Base-by-base conservation (phyloP, 2,888 invertebrate species). In the Cenopis cana region DNA sequence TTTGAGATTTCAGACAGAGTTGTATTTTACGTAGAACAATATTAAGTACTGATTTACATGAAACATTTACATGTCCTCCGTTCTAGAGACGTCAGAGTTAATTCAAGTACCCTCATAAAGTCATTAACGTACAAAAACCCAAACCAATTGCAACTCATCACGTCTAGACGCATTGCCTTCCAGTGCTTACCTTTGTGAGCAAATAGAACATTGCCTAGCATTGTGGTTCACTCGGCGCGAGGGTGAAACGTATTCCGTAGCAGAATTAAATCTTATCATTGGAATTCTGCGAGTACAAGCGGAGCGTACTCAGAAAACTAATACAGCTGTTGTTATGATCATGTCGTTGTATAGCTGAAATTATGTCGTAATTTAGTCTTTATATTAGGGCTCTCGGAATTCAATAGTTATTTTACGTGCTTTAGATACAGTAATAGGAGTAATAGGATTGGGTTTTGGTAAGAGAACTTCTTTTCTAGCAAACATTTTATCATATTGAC, bases 141-240 rank as follows among this genome's bases (percentile, higher is more conserved):
- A 46, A 49, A 50, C 50, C 33, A 67, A 24, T 67, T n/a, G 6
- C 17, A 10, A 50, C 5, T 11, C 29, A 41, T 12, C 41, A 33
- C 33, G 33, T 33, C 6, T 33, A 41, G 41, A 14, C 41, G 41
- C 14, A 41, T 41, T 41, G 14, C 3, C 41, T 14, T 85, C 82
- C 79, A 77, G 79, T 83, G 77, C 81, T n/a, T n/a, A n/a, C n/a
- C 78, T 83, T 85, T 85, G 85, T 85, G 78, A 81, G 49, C 54
- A 71, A 60, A 66, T 60, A 60, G 70, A 36, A 60, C 41, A 50
- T 54, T 59, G 41, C 54, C 18, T 12, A 24, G 50, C 55, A 71
- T 71, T 66, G 66, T 71, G 18, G 55, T 60, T 52, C 59, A 46
- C 54, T 65, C 52, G 24, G 54, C 66, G 60, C n/a, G n/a, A n/a